phyloP scores from a whole-genome alignment of 2,113 vertebrate species.

The Cephalophus harveyi region DNA sequence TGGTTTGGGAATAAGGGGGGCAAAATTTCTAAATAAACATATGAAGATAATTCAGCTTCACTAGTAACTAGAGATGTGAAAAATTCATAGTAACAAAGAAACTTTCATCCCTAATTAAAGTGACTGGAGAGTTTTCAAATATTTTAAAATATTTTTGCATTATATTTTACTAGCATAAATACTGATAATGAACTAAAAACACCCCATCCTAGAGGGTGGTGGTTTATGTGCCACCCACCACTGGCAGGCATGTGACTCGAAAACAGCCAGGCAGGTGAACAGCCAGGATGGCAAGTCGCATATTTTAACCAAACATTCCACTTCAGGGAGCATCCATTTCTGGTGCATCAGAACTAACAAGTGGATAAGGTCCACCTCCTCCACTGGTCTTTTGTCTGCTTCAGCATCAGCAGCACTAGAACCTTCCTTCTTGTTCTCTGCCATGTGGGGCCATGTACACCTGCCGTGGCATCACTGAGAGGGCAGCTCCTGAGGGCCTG shows the following conservation, averaged over 20 bases:
- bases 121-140: background rate
- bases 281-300: background rate
- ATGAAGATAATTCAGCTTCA: background rate
- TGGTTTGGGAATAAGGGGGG: background rate
- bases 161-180: no score
- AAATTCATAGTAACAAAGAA: background rate
- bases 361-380: accelerated
- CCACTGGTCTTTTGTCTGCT: background rate
- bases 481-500: background rate
- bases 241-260: background rate
- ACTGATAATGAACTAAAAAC: background rate
- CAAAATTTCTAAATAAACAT: background rate
- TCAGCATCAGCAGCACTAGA: accelerated
- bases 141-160: no score
- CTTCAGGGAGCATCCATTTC: background rate
- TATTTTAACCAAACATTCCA: background rate
- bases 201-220: background rate
- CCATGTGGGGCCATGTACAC: accelerated
- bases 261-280: background rate
- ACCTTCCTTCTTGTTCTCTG: accelerated
- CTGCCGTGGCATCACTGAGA: accelerated
- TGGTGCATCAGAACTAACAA: accelerated
- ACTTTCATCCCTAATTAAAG: background rate
- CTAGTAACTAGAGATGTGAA: background rate
- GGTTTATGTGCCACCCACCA: accelerated